Evolutionary conservation across 2,113 vertebrate genomes (phyloP), one percentile per base, ranked within the genome.

Genomic region (Phoenicopterus ruber): DNA sequence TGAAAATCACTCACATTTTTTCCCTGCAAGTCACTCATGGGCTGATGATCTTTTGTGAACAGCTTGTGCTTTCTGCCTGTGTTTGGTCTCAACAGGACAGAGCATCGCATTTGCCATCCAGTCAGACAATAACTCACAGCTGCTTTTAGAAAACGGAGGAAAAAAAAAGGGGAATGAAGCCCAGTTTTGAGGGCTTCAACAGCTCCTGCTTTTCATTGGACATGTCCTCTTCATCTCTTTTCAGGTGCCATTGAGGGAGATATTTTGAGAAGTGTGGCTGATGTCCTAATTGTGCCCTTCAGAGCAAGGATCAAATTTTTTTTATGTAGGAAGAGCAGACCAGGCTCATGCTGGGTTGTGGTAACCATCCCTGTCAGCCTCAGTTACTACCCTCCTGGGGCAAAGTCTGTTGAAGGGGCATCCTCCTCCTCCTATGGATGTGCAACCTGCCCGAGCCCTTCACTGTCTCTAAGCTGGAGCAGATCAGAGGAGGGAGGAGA

Each of bases 1-100:
- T 88, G 66, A 52, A 86, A 96, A 86, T 92, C 79, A 65, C 44
- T 89, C 44, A 44, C 88, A 83, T 90, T 93, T 93, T 94, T 96
- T 92, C 50, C 34, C n/a, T 10, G 5, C 55, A 90, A 83, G 93
- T 94, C 82, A 94, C 63, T 90, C 79, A 74, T 11, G 28, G 18
- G 26, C 25, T 73, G 76, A 72, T 21, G 90, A 86, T 83, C 76
- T 83, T 73, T 71, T 67, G 58, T 86, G 82, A 90, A 72, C 52
- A 93, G 71, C 46, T 82, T 69, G 46, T 81, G 44, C 26, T 90
- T 95, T 93, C 78, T 0, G 3, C 58, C 74, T 80, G 74, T 2
- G 1, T 88, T 94, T 88, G 73, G 31, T 79, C 67, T 93, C 70
- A 90, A 34, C 34, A 79, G 36, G 44, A 69, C 28, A 61, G 58